Evolutionary conservation across 2,888 invertebrate species (phyloP), one percentile per base, ranked within the genome.

Genomic region (Drosophila histrio): DNA sequence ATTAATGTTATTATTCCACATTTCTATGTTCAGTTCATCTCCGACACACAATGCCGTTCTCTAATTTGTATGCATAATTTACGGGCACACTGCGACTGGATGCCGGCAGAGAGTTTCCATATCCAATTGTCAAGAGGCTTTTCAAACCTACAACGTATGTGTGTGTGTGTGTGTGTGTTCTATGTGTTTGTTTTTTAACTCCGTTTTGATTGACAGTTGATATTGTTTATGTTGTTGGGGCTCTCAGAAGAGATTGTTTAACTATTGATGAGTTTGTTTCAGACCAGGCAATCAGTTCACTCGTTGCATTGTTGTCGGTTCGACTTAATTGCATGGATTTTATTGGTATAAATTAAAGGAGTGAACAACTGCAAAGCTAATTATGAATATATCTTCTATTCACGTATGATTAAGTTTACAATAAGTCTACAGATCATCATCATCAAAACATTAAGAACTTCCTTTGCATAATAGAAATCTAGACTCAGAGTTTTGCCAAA

Each of bases 31-130:
- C 72, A 81, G 75, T 67, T 87, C 87, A 87, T 66, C 67, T 75
- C 62, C 69, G 58, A 46, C 50, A 63, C 57, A 70, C 72, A 65
- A 59, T 71, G 64, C 63, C 63, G 57, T 65, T 72, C 72, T 84
- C 87, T 87, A 82, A 82, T 82, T 82, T 82, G 87, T 84, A 81
- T 82, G 85, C 85, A 82, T 82, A 87, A 87, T 82, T 87, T 81
- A 84, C 70, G 73, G 60, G 59, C 63, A 62, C 46, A 62, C 54
- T 54, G 50, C 30, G 58, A 41, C 13, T 41, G 32, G 11, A 44
- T 49, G 11, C 47, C 30, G 34, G 9, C 21, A 36, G 36, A 22
- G 22, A 60, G 47, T 36, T 30, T 53, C 15, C n/a, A 57, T 64
- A 54, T 67, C 46, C 63, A 61, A 85, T 79, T 72, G 66, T 79